Conservation (phyloP, 1,140 invertebrate genomes). For the Drosophila mojavensis region DNA sequence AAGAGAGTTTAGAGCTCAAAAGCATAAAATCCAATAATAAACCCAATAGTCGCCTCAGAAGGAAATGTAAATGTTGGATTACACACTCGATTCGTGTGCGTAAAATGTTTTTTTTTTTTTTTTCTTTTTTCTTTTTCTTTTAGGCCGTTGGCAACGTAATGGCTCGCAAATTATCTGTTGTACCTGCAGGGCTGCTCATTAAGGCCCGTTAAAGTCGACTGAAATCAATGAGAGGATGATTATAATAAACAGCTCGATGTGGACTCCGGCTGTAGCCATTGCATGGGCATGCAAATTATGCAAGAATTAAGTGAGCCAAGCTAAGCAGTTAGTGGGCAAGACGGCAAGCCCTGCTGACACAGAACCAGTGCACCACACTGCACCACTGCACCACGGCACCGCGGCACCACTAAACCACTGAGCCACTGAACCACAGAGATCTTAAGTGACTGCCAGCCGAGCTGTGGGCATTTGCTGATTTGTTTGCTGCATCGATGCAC, state of each 20-base stretch:
- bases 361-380: background rate
- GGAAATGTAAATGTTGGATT: no score
- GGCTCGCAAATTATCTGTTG: background rate
- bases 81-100: no score
- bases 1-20: no score
- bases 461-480: constrained; percentile 7
- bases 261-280: background rate
- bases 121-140: no score
- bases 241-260: background rate
- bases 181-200: background rate
- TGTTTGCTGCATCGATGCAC: constrained; percentile 31
- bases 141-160: no score
- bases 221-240: background rate
- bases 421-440: background rate
- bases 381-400: background rate
- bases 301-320: constrained; percentile 14
- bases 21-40: no score
- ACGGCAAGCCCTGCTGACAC: background rate
- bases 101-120: no score
- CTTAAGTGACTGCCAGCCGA: background rate
- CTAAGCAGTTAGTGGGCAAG: background rate
- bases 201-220: background rate
- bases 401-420: background rate
- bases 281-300: constrained; percentile 4
- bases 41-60: no score